These are phyloP conservation scores for Ectemnius continuus DNA, from an alignment of 2,888 invertebrate genomes.

Conservation along the genomic window DNA sequence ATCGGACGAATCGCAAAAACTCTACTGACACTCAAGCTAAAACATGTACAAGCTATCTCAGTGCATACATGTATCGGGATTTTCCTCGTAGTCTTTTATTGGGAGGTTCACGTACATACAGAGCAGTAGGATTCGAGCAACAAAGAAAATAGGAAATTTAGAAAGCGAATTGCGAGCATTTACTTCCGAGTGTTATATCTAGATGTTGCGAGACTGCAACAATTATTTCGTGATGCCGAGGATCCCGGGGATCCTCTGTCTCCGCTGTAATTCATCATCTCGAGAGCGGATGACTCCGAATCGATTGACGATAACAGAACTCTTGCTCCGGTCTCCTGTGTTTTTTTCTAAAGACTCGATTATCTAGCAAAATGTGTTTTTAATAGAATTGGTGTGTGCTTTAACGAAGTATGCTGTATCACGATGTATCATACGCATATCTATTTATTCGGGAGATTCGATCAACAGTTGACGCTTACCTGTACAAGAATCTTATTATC, in stretches of 20 bases:
- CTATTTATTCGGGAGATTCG: slow-evolving; percentile 12
- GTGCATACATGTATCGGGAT: neutral
- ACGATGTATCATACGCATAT: slow-evolving; percentile 20
- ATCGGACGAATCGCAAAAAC: slow-evolving; percentile 27
- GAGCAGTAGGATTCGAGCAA: slow-evolving; percentile 21
- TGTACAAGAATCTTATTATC: neutral
- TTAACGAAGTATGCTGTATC: slow-evolving; percentile 42
- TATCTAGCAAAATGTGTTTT: slow-evolving; percentile 39
- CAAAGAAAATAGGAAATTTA: slow-evolving; percentile 24
- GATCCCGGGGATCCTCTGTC: slow-evolving; percentile 43
- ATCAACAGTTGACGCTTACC: slow-evolving; percentile 30
- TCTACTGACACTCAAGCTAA: slow-evolving; percentile 32
- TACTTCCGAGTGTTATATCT: slow-evolving; percentile 49
- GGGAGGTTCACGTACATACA: neutral
- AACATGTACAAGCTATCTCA: slow-evolving; percentile 28
- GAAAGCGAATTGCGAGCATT: slow-evolving; percentile 40
- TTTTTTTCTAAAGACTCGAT: slow-evolving; percentile 34
- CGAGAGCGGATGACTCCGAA: slow-evolving; percentile 39
- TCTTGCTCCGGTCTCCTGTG: slow-evolving; percentile 44
- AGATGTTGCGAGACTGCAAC: slow-evolving; percentile 49
- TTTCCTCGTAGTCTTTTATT: neutral
- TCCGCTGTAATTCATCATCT: slow-evolving; percentile 45
- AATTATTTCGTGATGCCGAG: slow-evolving; percentile 47
- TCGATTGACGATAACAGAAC: slow-evolving; percentile 40
- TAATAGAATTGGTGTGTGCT: slow-evolving; percentile 31